These are phyloP conservation scores for Myiozetetes cayanensis DNA, from an alignment of 2,113 vertebrate genomes.

Conservation along the genomic window DNA sequence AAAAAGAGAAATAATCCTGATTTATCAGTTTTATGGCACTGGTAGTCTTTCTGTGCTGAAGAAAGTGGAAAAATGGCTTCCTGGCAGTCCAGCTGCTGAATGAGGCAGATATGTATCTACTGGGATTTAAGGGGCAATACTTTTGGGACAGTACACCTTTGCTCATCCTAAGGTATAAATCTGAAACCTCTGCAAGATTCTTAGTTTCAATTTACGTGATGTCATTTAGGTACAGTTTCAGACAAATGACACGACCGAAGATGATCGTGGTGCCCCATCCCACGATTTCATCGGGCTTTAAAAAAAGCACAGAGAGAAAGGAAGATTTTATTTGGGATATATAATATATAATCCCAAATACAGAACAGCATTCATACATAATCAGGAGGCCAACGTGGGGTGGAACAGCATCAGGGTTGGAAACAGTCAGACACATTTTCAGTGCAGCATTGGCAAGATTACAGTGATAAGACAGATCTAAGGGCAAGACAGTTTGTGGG, in stretches of 20 bases:
- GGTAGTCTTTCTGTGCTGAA: not conserved
- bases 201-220: not conserved
- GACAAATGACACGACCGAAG: not conserved
- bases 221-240: not conserved
- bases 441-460: fast-evolving
- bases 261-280: not conserved
- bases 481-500: not conserved
- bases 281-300: not conserved
- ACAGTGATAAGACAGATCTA: not conserved
- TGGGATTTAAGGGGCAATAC: not conserved
- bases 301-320: not conserved
- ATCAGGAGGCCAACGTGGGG: not conserved
- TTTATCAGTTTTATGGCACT: not conserved
- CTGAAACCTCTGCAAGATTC: not conserved
- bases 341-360: not conserved
- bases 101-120: not conserved
- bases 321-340: not conserved
- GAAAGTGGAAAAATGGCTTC: not conserved
- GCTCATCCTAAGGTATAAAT: not conserved
- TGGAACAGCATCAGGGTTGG: not conserved
- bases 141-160: not conserved
- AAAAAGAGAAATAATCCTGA: not conserved
- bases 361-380: not conserved
- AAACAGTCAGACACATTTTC: not conserved
- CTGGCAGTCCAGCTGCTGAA: not conserved